phyloP scores from a whole-genome alignment of 2,113 vertebrate genomes.

The Paradoxurus hermaphroditus region DNA sequence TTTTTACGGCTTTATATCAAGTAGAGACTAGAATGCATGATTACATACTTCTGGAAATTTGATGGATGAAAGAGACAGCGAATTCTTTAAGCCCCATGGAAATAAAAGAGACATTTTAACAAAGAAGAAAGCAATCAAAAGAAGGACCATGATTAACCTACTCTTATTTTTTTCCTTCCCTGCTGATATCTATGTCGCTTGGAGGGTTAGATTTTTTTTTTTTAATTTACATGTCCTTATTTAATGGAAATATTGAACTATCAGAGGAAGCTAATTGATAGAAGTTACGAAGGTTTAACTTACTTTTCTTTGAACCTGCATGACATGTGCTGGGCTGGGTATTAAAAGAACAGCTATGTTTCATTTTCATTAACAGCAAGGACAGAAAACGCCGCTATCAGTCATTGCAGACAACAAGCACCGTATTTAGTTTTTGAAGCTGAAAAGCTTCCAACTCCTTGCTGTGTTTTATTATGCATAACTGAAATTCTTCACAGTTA shows the following conservation, averaged over 20 bases:
- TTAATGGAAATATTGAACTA: slow-evolving; percentile 1
- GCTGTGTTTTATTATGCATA: slow-evolving; percentile 76
- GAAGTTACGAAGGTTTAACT: slow-evolving; percentile 1
- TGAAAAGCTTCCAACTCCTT: slow-evolving; percentile 26
- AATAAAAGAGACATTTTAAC: slow-evolving; percentile 54
- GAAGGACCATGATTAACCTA: background rate
- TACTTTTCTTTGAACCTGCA: background rate
- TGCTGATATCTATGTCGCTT: background rate
- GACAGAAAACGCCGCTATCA: slow-evolving; percentile 45
- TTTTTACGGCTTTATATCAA: background rate
- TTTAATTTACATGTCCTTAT: background rate
- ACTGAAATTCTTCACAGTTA: slow-evolving; percentile 76
- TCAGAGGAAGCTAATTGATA: background rate
- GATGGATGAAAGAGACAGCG: slow-evolving; percentile 18
- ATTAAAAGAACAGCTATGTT: background rate
- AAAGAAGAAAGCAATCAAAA: slow-evolving; percentile 55
- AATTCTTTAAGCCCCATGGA: slow-evolving; percentile 55
- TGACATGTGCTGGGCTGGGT: background rate
- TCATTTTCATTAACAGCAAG: background rate
- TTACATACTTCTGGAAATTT: slow-evolving; percentile 11
- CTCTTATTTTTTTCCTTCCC: slow-evolving; percentile 26
- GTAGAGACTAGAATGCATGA: background rate
- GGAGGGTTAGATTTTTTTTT: background rate
- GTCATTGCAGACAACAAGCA: background rate
- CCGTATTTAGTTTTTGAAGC: slow-evolving; percentile 26